Percentiles rank a stretch among this genome's conserved stretches.
Evolutionary conservation across 2,797 vertebrate species (phyloP).

Genomic region (Heteromormyrus szaboi): DNA sequence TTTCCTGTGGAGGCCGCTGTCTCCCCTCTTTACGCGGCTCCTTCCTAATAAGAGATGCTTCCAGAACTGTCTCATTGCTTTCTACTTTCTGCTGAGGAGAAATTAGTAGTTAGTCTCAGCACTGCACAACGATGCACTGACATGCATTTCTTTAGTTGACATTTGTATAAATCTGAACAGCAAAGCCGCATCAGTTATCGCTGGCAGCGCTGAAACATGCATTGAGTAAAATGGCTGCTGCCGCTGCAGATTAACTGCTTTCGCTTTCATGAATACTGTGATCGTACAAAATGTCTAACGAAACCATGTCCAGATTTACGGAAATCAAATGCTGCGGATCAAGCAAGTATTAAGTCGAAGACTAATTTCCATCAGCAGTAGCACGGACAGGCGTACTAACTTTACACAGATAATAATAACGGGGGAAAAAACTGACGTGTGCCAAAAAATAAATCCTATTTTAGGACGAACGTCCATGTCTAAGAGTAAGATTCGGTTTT

Average conservation of each 20-base stretch:
- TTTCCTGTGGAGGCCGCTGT: not conserved
- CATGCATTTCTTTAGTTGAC: not conserved
- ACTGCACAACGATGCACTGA: not conserved
- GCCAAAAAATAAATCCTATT: not conserved
- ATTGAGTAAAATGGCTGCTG: not conserved
- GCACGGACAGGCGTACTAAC: not conserved
- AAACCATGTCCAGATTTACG: not conserved
- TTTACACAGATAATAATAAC: not conserved
- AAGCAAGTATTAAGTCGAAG: not conserved
- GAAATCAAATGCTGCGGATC: not conserved
- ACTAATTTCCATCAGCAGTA: not conserved
- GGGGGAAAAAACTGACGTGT: not conserved
- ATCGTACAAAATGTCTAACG: conserved; percentile 7
- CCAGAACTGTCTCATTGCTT: conserved; percentile 25
- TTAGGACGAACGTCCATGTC: not conserved
- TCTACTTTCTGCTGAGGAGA: conserved; percentile 35
- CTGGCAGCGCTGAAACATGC: not conserved
- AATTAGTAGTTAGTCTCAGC: not conserved
- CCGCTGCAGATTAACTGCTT: not conserved
- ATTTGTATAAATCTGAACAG: not conserved
- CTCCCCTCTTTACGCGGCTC: not conserved
- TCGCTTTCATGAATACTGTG: not conserved
- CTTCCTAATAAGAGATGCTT: conserved; percentile 45
- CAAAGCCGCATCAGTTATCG: not conserved
- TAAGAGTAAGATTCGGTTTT: not conserved